These are phyloP conservation scores for Thryonomys swinderianus DNA, from an alignment of 2,113 vertebrate genomes.

Conservation along the genomic window DNA sequence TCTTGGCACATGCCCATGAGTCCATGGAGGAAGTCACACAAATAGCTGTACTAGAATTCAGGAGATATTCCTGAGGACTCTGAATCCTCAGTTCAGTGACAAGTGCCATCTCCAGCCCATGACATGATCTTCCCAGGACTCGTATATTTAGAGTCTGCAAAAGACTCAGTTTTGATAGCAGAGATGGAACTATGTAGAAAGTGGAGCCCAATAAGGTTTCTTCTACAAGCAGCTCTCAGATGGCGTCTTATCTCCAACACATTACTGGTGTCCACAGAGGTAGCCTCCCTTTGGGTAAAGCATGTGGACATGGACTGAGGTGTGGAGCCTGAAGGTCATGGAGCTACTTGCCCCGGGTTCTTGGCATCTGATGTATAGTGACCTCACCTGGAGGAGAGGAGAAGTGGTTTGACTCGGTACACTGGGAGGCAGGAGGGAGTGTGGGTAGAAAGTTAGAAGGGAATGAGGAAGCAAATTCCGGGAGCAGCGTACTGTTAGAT, in stretches of 20 bases:
- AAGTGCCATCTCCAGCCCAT: too few species aligned
- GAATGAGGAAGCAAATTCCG: neutral
- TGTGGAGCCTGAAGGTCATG: neutral
- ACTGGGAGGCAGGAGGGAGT: neutral
- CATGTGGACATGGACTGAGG: fast-evolving
- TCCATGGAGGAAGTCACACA: neutral
- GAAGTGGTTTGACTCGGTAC: neutral
- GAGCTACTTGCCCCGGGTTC: neutral
- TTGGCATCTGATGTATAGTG: neutral
- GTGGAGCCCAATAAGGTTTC: neutral
- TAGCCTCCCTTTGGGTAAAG: neutral
- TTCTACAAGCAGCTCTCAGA: neutral
- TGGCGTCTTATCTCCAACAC: neutral
- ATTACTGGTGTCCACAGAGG: fast-evolving
- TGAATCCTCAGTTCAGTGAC: neutral
- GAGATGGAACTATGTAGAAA: too few species aligned
- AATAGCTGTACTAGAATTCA: neutral
- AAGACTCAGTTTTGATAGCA: neutral
- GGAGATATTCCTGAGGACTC: neutral
- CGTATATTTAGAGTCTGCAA: fast-evolving
- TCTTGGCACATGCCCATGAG: neutral
- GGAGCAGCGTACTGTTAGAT: neutral
- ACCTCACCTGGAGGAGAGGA: neutral
- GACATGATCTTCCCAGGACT: neutral
- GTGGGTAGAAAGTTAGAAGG: neutral